Conservation (phyloP, 2,888 invertebrate species). For the Pyrrhia umbra region DNA sequence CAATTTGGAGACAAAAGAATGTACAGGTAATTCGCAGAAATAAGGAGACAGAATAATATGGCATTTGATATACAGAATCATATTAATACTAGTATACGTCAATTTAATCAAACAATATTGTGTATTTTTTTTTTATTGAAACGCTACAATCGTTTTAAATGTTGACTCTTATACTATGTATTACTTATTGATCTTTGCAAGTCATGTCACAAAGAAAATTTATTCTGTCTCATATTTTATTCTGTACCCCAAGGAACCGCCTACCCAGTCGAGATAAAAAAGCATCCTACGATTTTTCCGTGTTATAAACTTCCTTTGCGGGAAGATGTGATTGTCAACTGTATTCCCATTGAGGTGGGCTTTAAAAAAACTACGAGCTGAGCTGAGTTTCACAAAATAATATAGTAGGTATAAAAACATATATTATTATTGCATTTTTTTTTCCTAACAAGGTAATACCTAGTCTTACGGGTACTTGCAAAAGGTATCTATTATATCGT, state of each 20-base stretch:
- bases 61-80: constrained; percentile 39
- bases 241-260: constrained; percentile 43
- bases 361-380: constrained; percentile 10
- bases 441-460: constrained; percentile 20
- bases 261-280: constrained; percentile 38
- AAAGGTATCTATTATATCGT: constrained; percentile 32
- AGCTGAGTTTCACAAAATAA: not conserved
- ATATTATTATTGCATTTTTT: too few relatives aligned
- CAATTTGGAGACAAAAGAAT: constrained; percentile 53
- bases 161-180: constrained; percentile 21
- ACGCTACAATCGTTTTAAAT: constrained; percentile 13
- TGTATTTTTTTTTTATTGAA: constrained; percentile 6
- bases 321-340: constrained; percentile 29
- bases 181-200: constrained; percentile 45
- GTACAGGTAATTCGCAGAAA: constrained; percentile 30
- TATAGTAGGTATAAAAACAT: too few relatives aligned
- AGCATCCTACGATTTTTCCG: constrained; percentile 25
- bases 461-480: constrained; percentile 2
- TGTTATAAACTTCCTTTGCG: constrained; percentile 31
- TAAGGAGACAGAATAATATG: constrained; percentile 29
- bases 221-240: constrained; percentile 57
- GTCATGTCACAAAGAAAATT: constrained; percentile 50
- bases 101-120: constrained; percentile 25
- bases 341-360: constrained; percentile 14
- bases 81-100: constrained; percentile 31